Evolutionary conservation across 2,888 invertebrate genomes (phyloP).

Genomic region (Rhyacophila evoluta): DNA sequence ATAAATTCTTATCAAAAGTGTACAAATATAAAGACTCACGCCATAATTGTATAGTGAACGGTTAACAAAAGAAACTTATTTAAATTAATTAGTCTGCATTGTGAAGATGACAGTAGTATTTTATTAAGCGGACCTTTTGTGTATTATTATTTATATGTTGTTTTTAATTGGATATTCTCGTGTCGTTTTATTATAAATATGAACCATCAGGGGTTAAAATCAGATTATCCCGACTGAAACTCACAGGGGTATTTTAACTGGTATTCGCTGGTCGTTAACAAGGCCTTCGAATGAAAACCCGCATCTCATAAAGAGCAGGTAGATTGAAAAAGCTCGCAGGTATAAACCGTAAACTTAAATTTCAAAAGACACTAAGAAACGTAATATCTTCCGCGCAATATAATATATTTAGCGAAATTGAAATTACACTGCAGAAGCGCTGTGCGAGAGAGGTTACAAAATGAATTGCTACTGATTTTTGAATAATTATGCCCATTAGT

Average conservation of each 20-base stretch:
- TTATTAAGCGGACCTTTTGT: neutral
- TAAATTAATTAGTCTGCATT: neutral
- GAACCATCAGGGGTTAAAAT: neutral
- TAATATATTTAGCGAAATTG: conserved; percentile 44
- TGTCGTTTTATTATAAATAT: neutral
- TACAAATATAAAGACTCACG: no score
- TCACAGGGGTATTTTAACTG: conserved; percentile 4
- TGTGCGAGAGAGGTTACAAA: neutral
- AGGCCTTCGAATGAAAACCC: conserved; percentile 22
- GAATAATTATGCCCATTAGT: neutral
- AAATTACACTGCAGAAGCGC: conserved; percentile 40
- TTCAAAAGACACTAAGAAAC: conserved; percentile 47
- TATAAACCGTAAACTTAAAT: conserved; percentile 31
- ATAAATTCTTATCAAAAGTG: no score
- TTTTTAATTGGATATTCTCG: neutral
- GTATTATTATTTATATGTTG: neutral
- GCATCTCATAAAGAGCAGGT: conserved; percentile 11
- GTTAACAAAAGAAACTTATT: neutral
- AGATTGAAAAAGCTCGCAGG: conserved; percentile 30
- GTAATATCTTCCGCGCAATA: conserved; percentile 47
- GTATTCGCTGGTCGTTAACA: neutral
- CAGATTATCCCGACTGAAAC: neutral
- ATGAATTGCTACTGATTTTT: neutral
- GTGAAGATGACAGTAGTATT: neutral
- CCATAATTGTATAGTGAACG: no score